Evolutionary conservation across 2,797 vertebrate species (phyloP), one percentile per base, ranked within the genome.

Genomic region (Bovichtus variegatus): DNA sequence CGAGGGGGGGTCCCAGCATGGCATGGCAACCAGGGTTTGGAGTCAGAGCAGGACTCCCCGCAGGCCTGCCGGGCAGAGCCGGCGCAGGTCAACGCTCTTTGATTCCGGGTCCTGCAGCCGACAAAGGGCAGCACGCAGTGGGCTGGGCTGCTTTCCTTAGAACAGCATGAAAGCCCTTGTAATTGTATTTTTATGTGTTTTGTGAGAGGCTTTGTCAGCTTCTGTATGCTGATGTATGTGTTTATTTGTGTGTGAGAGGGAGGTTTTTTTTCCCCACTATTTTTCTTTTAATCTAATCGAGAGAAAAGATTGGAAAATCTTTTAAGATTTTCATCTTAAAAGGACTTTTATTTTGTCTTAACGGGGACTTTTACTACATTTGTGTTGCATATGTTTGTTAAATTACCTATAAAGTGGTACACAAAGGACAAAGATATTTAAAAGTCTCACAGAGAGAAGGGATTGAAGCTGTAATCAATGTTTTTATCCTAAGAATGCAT

Each of bases 51-150:
- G 96, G 93, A 70, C 79, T 94, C 47, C 62, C 92, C 76, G 92
- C 92, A 93, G 95, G 93, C 96, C 94, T 95, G 94, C 96, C 93
- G 95, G 92, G 96, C 92, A 67, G 91, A 95, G 92, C 94, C 95
- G 90, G 93, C 75, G 66, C 88, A 88, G 96, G 96, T 97, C 97
- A 97, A 77, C 86, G 88, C 93, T 89, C 87, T 97, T 97, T 97
- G 96, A 97, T 96, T 96, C 90, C 92, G 87, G 90, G 94, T 95
- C 95, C 91, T 90, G 90, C 93, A 85, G 93, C 91, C 91, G 90
- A 97, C 96, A 97, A 97, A 96, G 93, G 94, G 94, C 91, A 93
- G 90, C 93, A 91, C 89, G 89, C 95, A 91, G 94, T 93, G 90
- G 95, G 92, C 89, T 60, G 86, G 83, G 53, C 85, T 38, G 94